Conservation (phyloP, 2,888 invertebrate genomes). For the Eristalis intricaria region DNA sequence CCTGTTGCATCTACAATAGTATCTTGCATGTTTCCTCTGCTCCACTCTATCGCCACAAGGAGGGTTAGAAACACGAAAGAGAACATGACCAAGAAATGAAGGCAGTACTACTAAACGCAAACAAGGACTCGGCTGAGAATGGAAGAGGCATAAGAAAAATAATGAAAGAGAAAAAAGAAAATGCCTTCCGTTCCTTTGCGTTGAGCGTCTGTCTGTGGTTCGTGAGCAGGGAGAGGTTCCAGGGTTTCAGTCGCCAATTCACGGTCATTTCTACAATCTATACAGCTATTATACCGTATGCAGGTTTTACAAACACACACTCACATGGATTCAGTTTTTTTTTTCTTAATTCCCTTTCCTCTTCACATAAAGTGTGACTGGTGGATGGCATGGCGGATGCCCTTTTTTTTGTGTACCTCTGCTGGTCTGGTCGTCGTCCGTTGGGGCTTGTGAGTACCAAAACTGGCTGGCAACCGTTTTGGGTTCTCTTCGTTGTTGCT, state of each 20-base stretch:
- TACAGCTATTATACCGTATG: constrained; percentile 61
- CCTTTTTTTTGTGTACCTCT: constrained; percentile 54
- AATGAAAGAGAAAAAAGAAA: constrained; percentile 20
- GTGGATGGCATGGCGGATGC: constrained; percentile 15
- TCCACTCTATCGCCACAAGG: neutral
- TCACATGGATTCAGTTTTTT: neutral
- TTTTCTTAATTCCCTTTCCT: neutral
- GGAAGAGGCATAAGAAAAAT: neutral
- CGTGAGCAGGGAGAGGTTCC: constrained; percentile 2
- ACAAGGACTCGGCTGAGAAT: neutral
- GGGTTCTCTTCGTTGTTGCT: neutral
- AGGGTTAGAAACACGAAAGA: constrained; percentile 34
- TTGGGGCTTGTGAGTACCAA: neutral
- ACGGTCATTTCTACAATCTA: constrained; percentile 71
- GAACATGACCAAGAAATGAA: constrained; percentile 15
- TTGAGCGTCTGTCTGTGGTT: constrained; percentile 15
- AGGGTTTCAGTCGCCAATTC: constrained; percentile 61
- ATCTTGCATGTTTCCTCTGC: constrained; percentile 2
- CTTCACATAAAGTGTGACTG: neutral
- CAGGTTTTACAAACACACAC: constrained; percentile 14
- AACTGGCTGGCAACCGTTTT: constrained; percentile 1
- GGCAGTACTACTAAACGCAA: neutral
- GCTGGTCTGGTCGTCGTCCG: constrained; percentile 20
- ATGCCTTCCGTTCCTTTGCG: constrained; percentile 17
- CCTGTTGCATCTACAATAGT: constrained; percentile 60